Conservation (phyloP, 2,797 vertebrate species). For the Periparus ater region DNA sequence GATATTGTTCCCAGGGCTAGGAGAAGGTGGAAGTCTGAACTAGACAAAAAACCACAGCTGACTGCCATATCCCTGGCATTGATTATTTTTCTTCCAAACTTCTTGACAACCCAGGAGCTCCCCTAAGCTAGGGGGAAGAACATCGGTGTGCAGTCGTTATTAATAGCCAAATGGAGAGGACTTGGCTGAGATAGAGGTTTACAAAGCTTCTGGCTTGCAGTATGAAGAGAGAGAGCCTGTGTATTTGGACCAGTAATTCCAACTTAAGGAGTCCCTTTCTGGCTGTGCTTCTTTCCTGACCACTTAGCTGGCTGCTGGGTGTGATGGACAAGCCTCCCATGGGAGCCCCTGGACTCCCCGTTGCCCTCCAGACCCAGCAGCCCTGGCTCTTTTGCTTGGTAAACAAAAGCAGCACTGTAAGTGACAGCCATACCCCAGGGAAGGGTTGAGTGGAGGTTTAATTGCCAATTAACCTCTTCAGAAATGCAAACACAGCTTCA, state of each 20-base stretch:
- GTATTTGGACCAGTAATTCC: background rate
- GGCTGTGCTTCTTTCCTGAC: background rate
- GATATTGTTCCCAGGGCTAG: background rate
- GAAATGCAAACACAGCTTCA: slow-evolving; percentile 22
- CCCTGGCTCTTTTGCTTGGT: background rate
- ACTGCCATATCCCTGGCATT: background rate
- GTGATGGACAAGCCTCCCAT: background rate
- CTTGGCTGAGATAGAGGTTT: background rate
- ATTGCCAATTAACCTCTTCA: background rate
- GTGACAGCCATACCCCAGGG: background rate
- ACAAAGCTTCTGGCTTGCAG: background rate
- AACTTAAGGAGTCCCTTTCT: background rate
- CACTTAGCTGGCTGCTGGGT: background rate
- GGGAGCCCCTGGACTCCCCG: background rate
- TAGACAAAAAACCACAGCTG: background rate
- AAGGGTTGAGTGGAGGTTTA: slow-evolving; percentile 10
- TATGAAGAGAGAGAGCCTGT: background rate
- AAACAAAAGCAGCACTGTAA: background rate
- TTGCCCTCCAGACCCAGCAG: background rate
- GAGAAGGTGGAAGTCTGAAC: fast-evolving
- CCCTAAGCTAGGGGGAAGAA: background rate
- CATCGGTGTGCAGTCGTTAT: background rate
- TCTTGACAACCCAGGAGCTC: background rate
- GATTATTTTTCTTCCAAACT: background rate
- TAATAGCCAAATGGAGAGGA: background rate